Evolutionary conservation across 2,113 vertebrate species (phyloP).

Genomic region (Poeciliopsis retropinna): DNA sequence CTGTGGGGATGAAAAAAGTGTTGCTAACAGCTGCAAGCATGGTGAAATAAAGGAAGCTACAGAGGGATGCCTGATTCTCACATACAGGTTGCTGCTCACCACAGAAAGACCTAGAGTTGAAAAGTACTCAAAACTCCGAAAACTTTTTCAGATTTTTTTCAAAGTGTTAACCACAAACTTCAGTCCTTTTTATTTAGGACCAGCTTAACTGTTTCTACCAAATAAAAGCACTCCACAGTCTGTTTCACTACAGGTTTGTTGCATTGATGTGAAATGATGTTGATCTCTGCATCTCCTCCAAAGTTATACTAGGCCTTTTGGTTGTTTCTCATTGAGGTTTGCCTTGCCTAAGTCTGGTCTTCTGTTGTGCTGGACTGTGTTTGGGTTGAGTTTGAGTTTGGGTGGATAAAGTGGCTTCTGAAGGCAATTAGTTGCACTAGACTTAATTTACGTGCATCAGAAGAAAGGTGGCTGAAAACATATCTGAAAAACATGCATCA

Average conservation of each 20-base stretch:
- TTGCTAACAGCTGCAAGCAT: not conserved
- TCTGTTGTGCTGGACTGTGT: no score
- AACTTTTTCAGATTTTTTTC: not conserved
- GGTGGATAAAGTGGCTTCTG: not conserved
- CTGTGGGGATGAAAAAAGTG: slow-evolving; percentile 17
- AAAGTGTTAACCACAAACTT: not conserved
- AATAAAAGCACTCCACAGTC: not conserved
- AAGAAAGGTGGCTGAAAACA: not conserved
- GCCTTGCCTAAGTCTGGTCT: no score
- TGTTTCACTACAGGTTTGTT: no score
- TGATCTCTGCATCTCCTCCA: no score
- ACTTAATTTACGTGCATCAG: not conserved
- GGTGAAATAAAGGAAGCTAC: slow-evolving; percentile 1
- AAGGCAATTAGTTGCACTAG: not conserved
- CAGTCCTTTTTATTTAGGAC: not conserved
- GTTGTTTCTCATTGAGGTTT: no score
- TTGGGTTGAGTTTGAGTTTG: no score
- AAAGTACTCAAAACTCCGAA: not conserved
- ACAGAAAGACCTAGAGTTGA: not conserved
- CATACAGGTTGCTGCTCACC: not conserved
- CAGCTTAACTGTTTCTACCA: not conserved
- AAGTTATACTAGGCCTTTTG: no score
- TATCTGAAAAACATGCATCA: not conserved
- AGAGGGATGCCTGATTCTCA: not conserved
- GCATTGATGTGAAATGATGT: not conserved